A percentile compares a stretch with the other conserved stretches of the same genome.
These are phyloP conservation scores for Polylopha cassiicola DNA, from an alignment of 2,888 invertebrate species.

Conservation along the genomic window DNA sequence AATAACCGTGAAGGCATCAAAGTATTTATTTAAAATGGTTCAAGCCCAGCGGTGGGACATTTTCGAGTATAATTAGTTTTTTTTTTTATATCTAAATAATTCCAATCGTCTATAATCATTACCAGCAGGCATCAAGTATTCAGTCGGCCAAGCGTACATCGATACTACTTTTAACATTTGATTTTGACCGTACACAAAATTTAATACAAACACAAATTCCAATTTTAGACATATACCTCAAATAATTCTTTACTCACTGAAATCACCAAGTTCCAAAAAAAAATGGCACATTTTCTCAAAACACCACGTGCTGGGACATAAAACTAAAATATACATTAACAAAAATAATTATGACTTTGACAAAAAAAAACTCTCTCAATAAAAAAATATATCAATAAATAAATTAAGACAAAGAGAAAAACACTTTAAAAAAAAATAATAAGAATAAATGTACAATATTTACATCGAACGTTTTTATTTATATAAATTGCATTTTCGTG, in stretches of 20 bases:
- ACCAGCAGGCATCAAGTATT: constrained; percentile 37
- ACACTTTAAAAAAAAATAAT: constrained; percentile 48
- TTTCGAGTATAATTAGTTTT: too few species aligned
- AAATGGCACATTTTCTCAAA: constrained; percentile 59
- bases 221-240: too few species aligned
- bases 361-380: constrained; percentile 55
- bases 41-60: too few species aligned
- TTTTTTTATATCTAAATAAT: too few species aligned
- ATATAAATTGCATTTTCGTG: constrained; percentile 51
- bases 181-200: constrained; percentile 63
- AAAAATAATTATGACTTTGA: constrained; percentile 58
- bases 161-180: constrained; percentile 73
- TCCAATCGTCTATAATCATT: constrained; percentile 23
- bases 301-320: constrained; percentile 36
- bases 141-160: constrained; percentile 66
- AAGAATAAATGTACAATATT: constrained; percentile 73
- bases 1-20: too few species aligned
- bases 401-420: constrained; percentile 55
- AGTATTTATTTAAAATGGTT: too few species aligned
- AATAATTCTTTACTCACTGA: constrained; percentile 40
- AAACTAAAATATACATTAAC: constrained; percentile 47
- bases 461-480: constrained; percentile 71
- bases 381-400: constrained; percentile 69
- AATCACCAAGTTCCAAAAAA: constrained; percentile 47
- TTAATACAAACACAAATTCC: too few species aligned